Evolutionary conservation across 1,140 invertebrate genomes (phyloP).

Genomic region (Zaprionus africanus): DNA sequence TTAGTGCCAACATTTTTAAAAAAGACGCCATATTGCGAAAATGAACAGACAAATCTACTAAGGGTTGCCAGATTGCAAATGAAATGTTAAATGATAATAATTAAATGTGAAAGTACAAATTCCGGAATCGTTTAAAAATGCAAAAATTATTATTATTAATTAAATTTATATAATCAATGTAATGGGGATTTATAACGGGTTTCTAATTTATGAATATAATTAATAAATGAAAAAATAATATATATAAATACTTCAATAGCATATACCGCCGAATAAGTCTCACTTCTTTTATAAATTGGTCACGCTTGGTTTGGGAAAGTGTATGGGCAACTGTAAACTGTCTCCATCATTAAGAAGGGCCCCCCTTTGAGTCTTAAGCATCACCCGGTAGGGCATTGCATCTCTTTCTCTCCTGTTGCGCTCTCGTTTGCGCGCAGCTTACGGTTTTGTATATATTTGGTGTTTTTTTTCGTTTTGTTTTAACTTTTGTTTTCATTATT

Average conservation of each 20-base stretch:
- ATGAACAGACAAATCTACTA: background rate
- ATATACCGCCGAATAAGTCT: background rate
- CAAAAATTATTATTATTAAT: background rate
- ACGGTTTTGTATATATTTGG: conserved; percentile 49
- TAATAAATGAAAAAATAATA: background rate
- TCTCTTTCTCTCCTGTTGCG: conserved; percentile 22
- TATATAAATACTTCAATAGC: background rate
- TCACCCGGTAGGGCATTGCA: conserved; percentile 3
- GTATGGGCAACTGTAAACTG: conserved; percentile 42
- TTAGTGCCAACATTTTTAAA: background rate
- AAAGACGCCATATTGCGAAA: background rate
- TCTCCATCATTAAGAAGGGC: conserved; percentile 24
- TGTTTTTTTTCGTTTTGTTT: conserved; percentile 56
- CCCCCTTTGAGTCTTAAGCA: conserved; percentile 17
- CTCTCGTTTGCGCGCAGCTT: conserved; percentile 34
- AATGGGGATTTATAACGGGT: too few relatives aligned
- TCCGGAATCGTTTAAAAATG: background rate
- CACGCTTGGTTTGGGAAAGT: background rate
- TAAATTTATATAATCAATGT: too few relatives aligned
- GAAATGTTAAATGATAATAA: background rate
- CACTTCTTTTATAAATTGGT: background rate
- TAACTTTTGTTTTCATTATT: conserved; percentile 81
- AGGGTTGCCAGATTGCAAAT: background rate
- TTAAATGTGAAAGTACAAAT: too few relatives aligned
- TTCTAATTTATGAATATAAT: background rate